Conservation (phyloP, 2,888 invertebrate genomes). For the Rhogogaster chlorosoma region DNA sequence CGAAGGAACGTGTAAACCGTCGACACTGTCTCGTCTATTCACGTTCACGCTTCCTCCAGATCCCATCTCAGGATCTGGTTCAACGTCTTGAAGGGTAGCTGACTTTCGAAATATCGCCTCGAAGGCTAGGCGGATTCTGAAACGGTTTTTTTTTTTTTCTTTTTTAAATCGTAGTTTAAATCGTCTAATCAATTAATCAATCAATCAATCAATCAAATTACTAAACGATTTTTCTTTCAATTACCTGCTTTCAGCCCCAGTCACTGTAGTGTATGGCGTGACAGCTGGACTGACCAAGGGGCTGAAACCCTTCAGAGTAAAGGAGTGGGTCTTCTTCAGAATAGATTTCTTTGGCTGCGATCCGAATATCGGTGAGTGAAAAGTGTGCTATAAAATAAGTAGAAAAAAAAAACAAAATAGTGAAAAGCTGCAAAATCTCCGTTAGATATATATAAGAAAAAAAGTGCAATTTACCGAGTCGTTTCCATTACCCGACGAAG, state of each 20-base stretch:
- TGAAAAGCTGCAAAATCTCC: conserved; percentile 20
- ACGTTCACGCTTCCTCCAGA: conserved; percentile 68
- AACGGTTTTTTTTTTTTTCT: not conserved
- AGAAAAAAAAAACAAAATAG: conserved; percentile 1
- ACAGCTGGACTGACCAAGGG: conserved; percentile 80
- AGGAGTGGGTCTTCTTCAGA: conserved; percentile 95
- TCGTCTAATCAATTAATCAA: not conserved
- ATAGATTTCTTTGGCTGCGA: conserved; percentile 90
- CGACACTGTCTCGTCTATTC: conserved; percentile 73
- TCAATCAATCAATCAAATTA: not conserved
- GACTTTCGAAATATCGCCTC: conserved; percentile 95
- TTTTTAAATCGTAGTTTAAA: not conserved
- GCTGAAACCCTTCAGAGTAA: conserved; percentile 85
- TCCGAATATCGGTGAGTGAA: conserved; percentile 79
- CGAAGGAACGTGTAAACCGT: conserved; percentile 78
- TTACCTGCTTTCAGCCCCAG: conserved; percentile 90
- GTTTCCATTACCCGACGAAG: conserved; percentile 74
- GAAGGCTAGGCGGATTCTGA: conserved; percentile 91
- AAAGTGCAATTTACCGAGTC: conserved; percentile 74
- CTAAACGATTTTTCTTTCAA: not conserved
- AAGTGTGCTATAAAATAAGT: conserved; percentile 75
- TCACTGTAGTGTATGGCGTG: conserved; percentile 89
- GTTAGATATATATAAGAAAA: no score
- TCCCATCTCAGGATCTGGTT: conserved; percentile 83
- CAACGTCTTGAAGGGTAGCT: conserved; percentile 91